Conservation (phyloP, 1,140 invertebrate genomes). For the Macrobrachium rosenbergii region DNA sequence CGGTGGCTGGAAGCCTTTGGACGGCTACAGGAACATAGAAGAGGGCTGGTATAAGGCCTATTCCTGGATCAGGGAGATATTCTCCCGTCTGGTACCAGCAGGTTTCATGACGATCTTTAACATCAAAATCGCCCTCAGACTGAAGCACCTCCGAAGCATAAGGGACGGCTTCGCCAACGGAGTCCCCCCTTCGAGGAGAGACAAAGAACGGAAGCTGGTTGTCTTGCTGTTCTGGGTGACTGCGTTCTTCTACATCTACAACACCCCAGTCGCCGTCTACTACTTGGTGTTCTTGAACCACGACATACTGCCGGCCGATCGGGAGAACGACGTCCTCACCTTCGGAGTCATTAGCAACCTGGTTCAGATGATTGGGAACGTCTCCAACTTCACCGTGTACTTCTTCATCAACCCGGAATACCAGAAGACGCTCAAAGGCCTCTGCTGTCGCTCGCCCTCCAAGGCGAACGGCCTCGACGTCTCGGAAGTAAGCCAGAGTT, state of each 20-base stretch:
- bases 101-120: slow-evolving; percentile 39
- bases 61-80: slow-evolving; percentile 39
- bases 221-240: slow-evolving; percentile 52
- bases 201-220: slow-evolving; percentile 47
- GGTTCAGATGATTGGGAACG: slow-evolving; percentile 18
- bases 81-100: slow-evolving; percentile 49
- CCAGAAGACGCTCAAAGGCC: not conserved
- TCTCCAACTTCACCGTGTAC: not conserved
- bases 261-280: slow-evolving; percentile 49
- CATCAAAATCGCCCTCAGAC: slow-evolving; percentile 40
- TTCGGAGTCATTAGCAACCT: slow-evolving; percentile 47
- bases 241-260: slow-evolving; percentile 50
- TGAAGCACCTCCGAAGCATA: slow-evolving; percentile 43
- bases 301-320: not conserved
- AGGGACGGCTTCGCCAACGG: slow-evolving; percentile 45
- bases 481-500: too few relatives aligned
- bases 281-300: slow-evolving; percentile 43
- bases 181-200: slow-evolving; percentile 29
- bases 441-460: not conserved
- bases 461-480: not conserved
- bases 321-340: not conserved
- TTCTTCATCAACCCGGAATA: slow-evolving; percentile 1
- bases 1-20: not conserved
- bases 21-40: slow-evolving; percentile 13
- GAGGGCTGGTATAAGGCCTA: slow-evolving; percentile 17